Base-by-base conservation (phyloP, 1,140 invertebrate species). In the Aphelenchoides besseyi region DNA sequence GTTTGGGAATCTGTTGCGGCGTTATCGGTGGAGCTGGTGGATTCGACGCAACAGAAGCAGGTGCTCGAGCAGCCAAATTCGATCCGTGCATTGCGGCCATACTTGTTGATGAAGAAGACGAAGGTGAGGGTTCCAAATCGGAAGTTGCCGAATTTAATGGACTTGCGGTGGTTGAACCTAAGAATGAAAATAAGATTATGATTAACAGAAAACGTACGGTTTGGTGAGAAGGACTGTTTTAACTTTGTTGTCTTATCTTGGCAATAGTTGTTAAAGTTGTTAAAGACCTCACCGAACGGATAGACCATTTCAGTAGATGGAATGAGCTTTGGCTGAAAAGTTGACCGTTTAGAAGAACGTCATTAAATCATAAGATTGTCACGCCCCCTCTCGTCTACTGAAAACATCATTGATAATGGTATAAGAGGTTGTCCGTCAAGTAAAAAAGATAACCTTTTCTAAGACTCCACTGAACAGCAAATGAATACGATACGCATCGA, bases 201-300 rank as follows among this genome's bases (percentile, higher is more conserved):
- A 74, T 5, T n/a, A 63, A 48, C 26, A 12, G 0, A n/a, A 2
- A 30, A 74, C 74, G n/a, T 41, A 76, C 75, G 73, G 23, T 71
- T 62, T n/a, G 33, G 53, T 3, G 77, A 80, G 33, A 76, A 74
- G 26, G 71, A 52, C 26, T 76, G 75, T 57, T 70, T 69, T 2
- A 66, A 67, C 61, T 73, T 80, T 30, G 74, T 53, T 3, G 76
- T 76, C 37, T 80, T 78, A 26, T 78, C 74, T 28, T 81, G 76
- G 73, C 69, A 78, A 52, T 79, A 78, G 33, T 68, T 71, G 53
- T 78, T 78, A 35, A 78, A 61, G 23, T 79, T 79, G 29, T 71
- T 52, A 26, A 78, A 59, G 23, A 76, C 62, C 37, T 64, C 63
- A 5, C 68, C 64, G 35, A 78, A 78, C 18, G 68, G 68, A 33